Evolutionary conservation across 2,888 invertebrate genomes (phyloP).

Genomic region (Uropetala carovei): DNA sequence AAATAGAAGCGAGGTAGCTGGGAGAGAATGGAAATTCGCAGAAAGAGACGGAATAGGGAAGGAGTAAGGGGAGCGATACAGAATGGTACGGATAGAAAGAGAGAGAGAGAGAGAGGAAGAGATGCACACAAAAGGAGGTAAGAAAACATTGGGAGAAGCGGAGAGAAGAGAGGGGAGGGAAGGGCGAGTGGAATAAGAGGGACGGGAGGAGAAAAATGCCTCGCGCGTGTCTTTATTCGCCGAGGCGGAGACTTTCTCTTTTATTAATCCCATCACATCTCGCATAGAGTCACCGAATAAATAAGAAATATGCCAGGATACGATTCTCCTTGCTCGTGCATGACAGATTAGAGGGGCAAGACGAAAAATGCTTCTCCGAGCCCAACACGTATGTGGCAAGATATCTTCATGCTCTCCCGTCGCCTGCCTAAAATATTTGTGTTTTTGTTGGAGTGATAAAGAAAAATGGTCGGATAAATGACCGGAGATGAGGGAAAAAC

Average conservation of each 20-base stretch:
- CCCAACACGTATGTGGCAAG: background rate
- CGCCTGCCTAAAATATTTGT: background rate
- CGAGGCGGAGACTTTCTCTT: background rate
- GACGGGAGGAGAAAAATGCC: background rate
- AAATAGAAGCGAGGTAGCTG: background rate
- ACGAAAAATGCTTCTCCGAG: background rate
- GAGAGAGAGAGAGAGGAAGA: background rate
- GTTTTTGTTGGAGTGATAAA: background rate
- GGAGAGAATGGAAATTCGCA: background rate
- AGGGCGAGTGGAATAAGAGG: background rate
- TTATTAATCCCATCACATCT: background rate
- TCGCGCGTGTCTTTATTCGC: background rate
- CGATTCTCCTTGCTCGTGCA: background rate
- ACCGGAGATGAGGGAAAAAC: background rate
- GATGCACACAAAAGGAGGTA: background rate
- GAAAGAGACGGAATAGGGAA: conserved; percentile 16
- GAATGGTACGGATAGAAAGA: background rate
- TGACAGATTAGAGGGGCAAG: background rate
- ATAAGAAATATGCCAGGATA: background rate
- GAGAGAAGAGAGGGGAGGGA: background rate
- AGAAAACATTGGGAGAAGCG: background rate
- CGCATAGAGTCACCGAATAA: background rate
- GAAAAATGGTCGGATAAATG: background rate
- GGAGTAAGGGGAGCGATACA: background rate
- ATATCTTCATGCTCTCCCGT: background rate